Evolutionary conservation across 2,113 vertebrate genomes (phyloP).

Genomic region (Centropristis striata): DNA sequence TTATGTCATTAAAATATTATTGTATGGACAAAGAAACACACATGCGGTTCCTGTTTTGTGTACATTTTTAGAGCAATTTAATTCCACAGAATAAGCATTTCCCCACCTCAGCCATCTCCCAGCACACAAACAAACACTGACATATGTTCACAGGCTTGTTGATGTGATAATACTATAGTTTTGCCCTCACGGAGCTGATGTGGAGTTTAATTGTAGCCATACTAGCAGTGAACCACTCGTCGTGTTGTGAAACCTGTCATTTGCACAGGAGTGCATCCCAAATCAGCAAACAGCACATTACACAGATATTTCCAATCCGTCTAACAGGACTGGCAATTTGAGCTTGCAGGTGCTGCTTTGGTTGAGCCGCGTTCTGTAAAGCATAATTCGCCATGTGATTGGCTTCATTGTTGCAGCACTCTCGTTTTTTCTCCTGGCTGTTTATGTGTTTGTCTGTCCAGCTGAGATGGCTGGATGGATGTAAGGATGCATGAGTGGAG

Average conservation of each 20-base stretch:
- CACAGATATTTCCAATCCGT: slow-evolving; percentile 44
- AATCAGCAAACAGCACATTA: slow-evolving; percentile 62
- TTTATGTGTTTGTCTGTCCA: slow-evolving; percentile 53
- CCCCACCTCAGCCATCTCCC: background rate
- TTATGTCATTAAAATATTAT: background rate
- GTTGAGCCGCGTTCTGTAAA: slow-evolving; percentile 40
- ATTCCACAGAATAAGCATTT: background rate
- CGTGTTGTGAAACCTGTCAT: slow-evolving; percentile 55
- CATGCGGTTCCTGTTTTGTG: background rate
- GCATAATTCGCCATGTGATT: slow-evolving; percentile 71
- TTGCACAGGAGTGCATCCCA: slow-evolving; percentile 34
- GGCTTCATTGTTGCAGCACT: slow-evolving; percentile 60
- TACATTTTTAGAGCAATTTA: background rate
- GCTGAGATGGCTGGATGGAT: slow-evolving; percentile 32
- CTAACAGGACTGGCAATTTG: slow-evolving; percentile 39
- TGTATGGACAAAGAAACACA: background rate
- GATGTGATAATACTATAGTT: background rate
- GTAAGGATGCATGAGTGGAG: slow-evolving; percentile 25
- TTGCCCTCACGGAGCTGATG: background rate
- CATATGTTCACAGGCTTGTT: background rate
- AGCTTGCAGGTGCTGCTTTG: slow-evolving; percentile 63
- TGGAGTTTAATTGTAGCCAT: slow-evolving; percentile 37
- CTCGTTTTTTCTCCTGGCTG: slow-evolving; percentile 50
- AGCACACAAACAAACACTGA: background rate
- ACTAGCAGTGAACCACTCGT: slow-evolving; percentile 15